These are phyloP conservation scores for Heterocephalus glaber DNA, from an alignment of 2,113 vertebrate species.

Conservation along the genomic window DNA sequence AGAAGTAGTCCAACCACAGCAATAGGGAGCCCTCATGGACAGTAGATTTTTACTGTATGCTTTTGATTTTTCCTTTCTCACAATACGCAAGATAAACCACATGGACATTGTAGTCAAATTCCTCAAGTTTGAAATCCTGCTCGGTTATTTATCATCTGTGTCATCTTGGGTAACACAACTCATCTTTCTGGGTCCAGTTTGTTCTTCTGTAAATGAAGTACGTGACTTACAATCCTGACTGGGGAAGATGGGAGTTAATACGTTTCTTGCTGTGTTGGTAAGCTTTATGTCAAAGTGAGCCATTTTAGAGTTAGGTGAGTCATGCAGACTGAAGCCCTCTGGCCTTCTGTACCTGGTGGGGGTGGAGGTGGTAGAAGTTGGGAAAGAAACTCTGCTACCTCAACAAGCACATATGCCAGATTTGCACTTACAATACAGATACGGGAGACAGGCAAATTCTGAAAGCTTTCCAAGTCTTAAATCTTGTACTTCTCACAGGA, in stretches of 20 bases:
- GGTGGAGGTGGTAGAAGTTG: background rate
- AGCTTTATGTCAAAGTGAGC: constrained; percentile 31
- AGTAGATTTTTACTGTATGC: background rate
- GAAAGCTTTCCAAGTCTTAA: constrained; percentile 49
- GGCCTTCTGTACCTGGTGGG: constrained; percentile 29
- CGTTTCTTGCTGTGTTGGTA: background rate
- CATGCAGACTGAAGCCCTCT: constrained; percentile 37
- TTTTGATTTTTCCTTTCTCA: background rate
- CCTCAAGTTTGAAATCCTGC: background rate
- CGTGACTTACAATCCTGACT: background rate
- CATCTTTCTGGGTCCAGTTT: background rate
- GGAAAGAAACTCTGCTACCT: constrained; percentile 26
- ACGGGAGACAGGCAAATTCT: constrained; percentile 5
- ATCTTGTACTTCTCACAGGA: constrained; percentile 19
- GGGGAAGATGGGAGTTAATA: constrained; percentile 5
- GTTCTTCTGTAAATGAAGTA: constrained; percentile 40
- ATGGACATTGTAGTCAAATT: background rate
- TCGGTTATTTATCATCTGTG: background rate
- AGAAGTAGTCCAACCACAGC: background rate
- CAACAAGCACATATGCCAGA: constrained; percentile 68
- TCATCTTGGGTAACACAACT: background rate
- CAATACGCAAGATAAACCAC: background rate
- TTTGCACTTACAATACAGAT: constrained; percentile 53
- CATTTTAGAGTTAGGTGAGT: background rate
- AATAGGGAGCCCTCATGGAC: background rate